Conservation (phyloP, 2,797 vertebrate species). For the Myiothlypis chrysogaster region DNA sequence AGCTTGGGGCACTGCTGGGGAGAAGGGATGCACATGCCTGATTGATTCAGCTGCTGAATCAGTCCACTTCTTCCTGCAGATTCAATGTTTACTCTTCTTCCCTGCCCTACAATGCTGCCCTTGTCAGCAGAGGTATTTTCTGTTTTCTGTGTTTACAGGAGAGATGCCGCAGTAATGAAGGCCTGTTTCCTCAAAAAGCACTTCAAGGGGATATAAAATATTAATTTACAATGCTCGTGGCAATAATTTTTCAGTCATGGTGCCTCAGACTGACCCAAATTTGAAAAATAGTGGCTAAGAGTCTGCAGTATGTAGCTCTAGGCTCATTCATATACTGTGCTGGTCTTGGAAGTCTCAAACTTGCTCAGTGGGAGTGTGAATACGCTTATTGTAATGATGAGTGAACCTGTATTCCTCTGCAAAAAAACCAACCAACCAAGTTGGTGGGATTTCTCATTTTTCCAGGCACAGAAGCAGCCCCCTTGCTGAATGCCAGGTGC, state of each 20-base stretch:
- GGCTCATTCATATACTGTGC: background rate
- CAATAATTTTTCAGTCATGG: background rate
- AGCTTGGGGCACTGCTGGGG: background rate
- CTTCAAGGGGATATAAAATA: slow-evolving; percentile 41
- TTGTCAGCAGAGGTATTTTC: slow-evolving; percentile 28
- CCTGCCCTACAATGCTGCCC: background rate
- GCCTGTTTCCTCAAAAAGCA: slow-evolving; percentile 24
- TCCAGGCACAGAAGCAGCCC: background rate
- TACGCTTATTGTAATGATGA: slow-evolving; percentile 48
- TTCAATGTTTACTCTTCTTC: background rate
- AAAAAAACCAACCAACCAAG: background rate
- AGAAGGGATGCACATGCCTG: background rate
- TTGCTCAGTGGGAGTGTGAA: background rate
- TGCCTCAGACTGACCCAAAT: slow-evolving; percentile 16
- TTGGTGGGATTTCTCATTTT: background rate
- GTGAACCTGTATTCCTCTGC: slow-evolving; percentile 18
- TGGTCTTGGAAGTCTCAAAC: background rate
- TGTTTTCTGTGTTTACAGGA: background rate
- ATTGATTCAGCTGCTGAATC: background rate
- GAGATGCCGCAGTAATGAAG: slow-evolving; percentile 49
- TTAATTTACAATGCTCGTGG: slow-evolving; percentile 1
- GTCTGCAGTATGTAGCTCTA: background rate
- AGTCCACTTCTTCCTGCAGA: background rate
- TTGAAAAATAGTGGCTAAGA: background rate
- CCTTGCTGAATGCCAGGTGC: fast-evolving